Evolutionary conservation across 2,888 invertebrate species (phyloP).

Genomic region (Lithophane socia): DNA sequence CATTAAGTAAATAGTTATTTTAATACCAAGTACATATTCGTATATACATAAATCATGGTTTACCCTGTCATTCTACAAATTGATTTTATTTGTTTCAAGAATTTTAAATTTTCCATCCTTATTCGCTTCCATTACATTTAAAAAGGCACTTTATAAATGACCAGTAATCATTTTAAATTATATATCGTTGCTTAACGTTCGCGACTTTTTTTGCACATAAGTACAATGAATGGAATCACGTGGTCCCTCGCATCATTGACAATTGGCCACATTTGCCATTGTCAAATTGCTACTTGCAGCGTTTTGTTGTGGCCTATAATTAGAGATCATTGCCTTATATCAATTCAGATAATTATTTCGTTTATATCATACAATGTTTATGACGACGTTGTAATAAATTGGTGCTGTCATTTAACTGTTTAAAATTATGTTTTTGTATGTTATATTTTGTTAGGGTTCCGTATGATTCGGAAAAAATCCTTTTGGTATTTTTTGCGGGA

Average conservation of each 20-base stretch:
- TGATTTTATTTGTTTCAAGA: constrained; percentile 41
- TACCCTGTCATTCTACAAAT: background rate
- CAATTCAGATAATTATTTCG: constrained; percentile 65
- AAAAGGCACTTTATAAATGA: constrained; percentile 74
- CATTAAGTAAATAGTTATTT: constrained; percentile 15
- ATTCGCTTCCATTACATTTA: constrained; percentile 66
- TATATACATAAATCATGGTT: constrained; percentile 21
- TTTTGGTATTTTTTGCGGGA: background rate
- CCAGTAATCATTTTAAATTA: constrained; percentile 79
- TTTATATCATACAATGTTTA: constrained; percentile 59
- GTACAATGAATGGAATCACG: constrained; percentile 78
- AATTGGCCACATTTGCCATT: constrained; percentile 74
- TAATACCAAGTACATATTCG: background rate
- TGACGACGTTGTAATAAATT: constrained; percentile 28
- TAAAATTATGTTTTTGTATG: constrained; percentile 4
- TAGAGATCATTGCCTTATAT: constrained; percentile 70
- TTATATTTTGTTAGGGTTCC: background rate
- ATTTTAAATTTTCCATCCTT: constrained; percentile 27
- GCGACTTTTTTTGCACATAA: constrained; percentile 64
- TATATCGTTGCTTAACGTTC: constrained; percentile 69
- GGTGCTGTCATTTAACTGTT: constrained; percentile 28
- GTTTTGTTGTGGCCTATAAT: constrained; percentile 71
- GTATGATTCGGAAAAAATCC: background rate
- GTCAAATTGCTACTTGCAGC: constrained; percentile 76
- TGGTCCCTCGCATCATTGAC: constrained; percentile 70